Conservation (phyloP, 2,888 invertebrate genomes). For the Drosophila histrio region DNA sequence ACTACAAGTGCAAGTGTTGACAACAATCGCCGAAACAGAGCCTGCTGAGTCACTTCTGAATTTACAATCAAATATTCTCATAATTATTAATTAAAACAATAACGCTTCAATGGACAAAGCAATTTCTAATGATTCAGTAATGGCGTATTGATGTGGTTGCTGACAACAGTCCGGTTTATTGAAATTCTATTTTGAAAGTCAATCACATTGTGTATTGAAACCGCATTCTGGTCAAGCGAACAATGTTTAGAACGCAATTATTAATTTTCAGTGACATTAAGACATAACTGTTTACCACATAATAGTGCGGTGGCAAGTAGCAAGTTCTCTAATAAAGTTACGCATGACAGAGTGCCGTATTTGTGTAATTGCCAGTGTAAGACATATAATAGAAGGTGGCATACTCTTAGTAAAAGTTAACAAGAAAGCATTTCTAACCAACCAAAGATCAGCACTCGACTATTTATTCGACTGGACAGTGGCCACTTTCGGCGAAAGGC, state of each 20-base stretch:
- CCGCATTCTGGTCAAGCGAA: neutral
- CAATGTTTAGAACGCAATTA: slow-evolving; percentile 8
- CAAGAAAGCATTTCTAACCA: slow-evolving; percentile 31
- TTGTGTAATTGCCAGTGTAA: slow-evolving; percentile 11
- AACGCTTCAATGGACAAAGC: slow-evolving; percentile 32
- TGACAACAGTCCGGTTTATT: neutral
- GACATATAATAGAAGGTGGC: slow-evolving; percentile 5
- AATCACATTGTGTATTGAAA: slow-evolving; percentile 2
- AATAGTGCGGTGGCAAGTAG: slow-evolving; percentile 32
- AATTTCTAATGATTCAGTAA: slow-evolving; percentile 5
- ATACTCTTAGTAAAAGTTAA: slow-evolving; percentile 52
- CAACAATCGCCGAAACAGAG: neutral
- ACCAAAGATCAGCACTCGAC: slow-evolving; percentile 20
- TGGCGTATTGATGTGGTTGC: neutral
- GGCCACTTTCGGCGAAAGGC: slow-evolving; percentile 70
- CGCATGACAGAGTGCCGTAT: slow-evolving; percentile 37
- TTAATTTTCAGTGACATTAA: neutral
- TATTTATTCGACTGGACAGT: slow-evolving; percentile 34
- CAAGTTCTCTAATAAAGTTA: slow-evolving; percentile 30
- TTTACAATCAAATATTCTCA: neutral
- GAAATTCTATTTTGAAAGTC: neutral
- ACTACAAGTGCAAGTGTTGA: slow-evolving; percentile 21
- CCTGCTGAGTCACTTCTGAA: neutral
- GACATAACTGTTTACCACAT: slow-evolving; percentile 22
- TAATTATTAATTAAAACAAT: slow-evolving; percentile 35